Percentiles rank a stretch among this genome's conserved stretches.
phyloP scores from a whole-genome alignment of 1,140 invertebrate genomes.

The Polyergus mexicanus region DNA sequence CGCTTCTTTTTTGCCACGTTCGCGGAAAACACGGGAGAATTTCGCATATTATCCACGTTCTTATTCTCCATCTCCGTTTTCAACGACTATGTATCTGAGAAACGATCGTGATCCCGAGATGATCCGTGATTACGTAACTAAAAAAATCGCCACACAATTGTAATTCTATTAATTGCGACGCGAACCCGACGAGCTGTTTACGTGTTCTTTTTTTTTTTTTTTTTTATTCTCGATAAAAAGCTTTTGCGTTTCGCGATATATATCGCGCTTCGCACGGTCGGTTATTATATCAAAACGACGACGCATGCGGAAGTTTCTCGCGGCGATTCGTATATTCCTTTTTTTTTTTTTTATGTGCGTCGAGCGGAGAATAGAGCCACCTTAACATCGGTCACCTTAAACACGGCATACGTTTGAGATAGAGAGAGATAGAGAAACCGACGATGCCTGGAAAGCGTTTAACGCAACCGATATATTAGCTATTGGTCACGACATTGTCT shows the following conservation, averaged over 20 bases:
- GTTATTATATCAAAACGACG: neutral
- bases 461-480: constrained; percentile 83
- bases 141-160: constrained; percentile 5
- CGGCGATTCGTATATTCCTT: constrained; percentile 21
- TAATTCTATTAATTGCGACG: neutral
- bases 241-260: neutral
- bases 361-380: constrained; percentile 41
- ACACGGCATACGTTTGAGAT: neutral
- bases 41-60: neutral
- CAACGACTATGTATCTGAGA: neutral
- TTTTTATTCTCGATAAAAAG: constrained; percentile 7
- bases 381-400: too few species aligned
- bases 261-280: too few species aligned
- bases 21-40: neutral
- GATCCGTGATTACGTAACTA: neutral
- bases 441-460: constrained; percentile 83
- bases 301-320: constrained; percentile 61
- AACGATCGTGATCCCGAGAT: neutral
- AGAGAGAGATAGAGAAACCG: constrained; percentile 65
- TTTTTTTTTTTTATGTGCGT: constrained; percentile 30
- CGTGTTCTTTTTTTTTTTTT: neutral
- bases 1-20: constrained; percentile 30
- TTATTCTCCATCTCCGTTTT: neutral
- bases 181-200: neutral
- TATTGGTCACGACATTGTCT: constrained; percentile 84